Base-by-base conservation (phyloP, 2,888 invertebrate species). In the Acleris holmiana region DNA sequence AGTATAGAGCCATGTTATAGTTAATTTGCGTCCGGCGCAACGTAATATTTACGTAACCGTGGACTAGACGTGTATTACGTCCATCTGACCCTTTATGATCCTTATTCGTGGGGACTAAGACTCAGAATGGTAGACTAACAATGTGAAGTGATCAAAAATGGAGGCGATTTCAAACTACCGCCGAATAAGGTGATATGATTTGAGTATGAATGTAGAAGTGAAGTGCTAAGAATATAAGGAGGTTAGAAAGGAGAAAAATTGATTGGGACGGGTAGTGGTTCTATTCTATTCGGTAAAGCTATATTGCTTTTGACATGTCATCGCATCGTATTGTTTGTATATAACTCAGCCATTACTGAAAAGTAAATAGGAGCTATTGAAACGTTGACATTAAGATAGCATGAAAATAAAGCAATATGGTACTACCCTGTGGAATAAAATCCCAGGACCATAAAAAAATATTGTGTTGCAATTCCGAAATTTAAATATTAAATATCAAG, bases 21-120 rank as follows among this genome's bases (percentile, higher is more conserved):
- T 51, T 51, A 47, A 59, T 40, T 54, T 48, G 49, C 62, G 62
- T 67, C 66, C 66, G 62, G 29, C 64, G 61, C 55, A 85, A 83
- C 85, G 88, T 86, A 89, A 89, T 75, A 75, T 84, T 86, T 89
- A 89, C 80, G 77, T 88, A 89, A 90, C 76, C 75, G 80, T 83
- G 85, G 88, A 80, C 79, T 67, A 73, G 83, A 79, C 76, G 72
- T 58, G 70, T 53, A 29, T 58, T 63, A 49, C 50, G 25, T 46
- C 10, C 35, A 29, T 35, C 47, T 23, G 21, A 35, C 17, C 57
- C 25, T 7, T 35, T 59, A 6, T 8, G n/a, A 23, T 44, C 48
- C 49, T 48, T 65, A 65, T 29, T 6, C 21, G 17, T 18, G 8
- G 29, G 3, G 5, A 0, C 1, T 55, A 49, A 44, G 59, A 18